Evolutionary conservation across 2,113 vertebrate species (phyloP).

Genomic region (Alces alces): DNA sequence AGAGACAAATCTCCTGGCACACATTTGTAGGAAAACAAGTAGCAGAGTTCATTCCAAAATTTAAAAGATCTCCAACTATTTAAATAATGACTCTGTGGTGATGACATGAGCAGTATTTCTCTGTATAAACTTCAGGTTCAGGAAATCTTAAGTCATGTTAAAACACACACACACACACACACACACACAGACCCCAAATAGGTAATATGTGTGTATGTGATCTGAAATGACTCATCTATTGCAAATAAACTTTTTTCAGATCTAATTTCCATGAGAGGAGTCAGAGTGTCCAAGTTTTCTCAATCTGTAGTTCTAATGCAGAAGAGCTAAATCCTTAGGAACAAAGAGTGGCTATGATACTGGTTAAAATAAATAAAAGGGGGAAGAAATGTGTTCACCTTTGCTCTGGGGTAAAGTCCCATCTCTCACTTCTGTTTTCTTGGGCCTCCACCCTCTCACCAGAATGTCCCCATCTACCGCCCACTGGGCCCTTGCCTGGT

Average conservation of each 20-base stretch:
- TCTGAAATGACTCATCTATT: background rate
- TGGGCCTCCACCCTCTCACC: background rate
- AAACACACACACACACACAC: background rate
- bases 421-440: background rate
- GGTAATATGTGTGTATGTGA: background rate
- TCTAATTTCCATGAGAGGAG: background rate
- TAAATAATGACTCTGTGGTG: background rate
- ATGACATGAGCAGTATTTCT: background rate
- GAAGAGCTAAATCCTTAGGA: background rate
- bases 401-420: background rate
- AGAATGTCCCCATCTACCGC: background rate
- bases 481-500: background rate
- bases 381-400: background rate
- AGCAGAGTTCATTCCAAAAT: background rate
- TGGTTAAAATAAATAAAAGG: background rate
- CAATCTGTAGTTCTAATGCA: background rate
- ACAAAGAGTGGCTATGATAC: background rate
- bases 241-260: background rate
- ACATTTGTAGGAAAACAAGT: background rate
- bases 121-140: background rate
- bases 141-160: background rate
- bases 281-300: background rate
- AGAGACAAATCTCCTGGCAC: background rate
- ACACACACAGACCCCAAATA: background rate
- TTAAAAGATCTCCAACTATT: background rate